Evolutionary conservation across 2,888 invertebrate species (phyloP).

Genomic region (Amblyjoppa fuscipennis): DNA sequence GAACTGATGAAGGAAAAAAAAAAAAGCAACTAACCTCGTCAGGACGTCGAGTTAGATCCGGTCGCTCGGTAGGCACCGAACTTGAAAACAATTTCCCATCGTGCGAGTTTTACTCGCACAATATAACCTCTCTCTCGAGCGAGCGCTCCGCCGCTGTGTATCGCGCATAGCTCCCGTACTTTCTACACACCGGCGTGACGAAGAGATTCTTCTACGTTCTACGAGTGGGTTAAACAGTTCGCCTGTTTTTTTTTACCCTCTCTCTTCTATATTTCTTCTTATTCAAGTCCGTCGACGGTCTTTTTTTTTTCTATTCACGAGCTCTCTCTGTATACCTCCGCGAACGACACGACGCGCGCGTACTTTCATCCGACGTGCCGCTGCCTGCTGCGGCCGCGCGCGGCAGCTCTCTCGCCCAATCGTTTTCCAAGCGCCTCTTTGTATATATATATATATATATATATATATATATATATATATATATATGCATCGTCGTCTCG

Average conservation of each 20-base stretch:
- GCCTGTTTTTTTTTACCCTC: constrained; percentile 29
- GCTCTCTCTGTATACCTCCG: constrained; percentile 15
- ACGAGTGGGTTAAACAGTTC: constrained; percentile 59
- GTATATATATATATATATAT: not conserved
- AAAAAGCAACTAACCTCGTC: not conserved
- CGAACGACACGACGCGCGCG: constrained; percentile 37
- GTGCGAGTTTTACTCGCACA: constrained; percentile 47
- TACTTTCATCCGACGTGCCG: constrained; percentile 57
- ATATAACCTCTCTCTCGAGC: constrained; percentile 20
- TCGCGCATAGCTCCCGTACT: constrained; percentile 49
- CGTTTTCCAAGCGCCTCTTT: constrained; percentile 41
- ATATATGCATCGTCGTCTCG: constrained; percentile 24
- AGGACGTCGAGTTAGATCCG: constrained; percentile 22
- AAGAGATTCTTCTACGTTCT: constrained; percentile 57
- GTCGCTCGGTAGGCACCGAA: constrained; percentile 8
- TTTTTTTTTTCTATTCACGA: constrained; percentile 5
- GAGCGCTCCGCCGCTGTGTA: constrained; percentile 6
- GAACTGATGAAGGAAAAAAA: no score
- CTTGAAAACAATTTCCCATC: constrained; percentile 49
- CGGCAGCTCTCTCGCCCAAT: constrained; percentile 50
- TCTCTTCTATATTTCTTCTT: constrained; percentile 46
- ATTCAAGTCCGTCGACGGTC: constrained; percentile 18
- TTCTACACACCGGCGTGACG: constrained; percentile 65
- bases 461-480: not conserved
- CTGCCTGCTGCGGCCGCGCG: constrained; percentile 17